Conservation (phyloP, 1,140 invertebrate species). For the Nasonia vitripennis region DNA sequence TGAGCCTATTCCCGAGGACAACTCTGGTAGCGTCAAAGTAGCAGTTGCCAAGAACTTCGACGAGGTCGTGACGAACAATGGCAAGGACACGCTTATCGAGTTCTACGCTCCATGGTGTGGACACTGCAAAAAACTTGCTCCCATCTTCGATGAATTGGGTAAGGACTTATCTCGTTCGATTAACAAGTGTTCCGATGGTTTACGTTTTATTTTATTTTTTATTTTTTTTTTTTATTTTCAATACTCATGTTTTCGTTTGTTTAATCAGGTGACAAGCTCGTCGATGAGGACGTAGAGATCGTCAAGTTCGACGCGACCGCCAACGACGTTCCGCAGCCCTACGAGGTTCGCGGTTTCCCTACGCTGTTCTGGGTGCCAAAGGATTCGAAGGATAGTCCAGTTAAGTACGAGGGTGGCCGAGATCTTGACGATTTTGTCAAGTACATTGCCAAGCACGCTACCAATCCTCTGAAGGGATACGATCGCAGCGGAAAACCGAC, state of each 20-base stretch:
- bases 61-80: constrained; percentile 93
- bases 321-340: constrained; percentile 96
- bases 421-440: constrained; percentile 97
- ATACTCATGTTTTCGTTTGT: neutral
- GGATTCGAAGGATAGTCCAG: constrained; percentile 85
- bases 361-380: constrained; percentile 97
- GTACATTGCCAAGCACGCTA: constrained; percentile 95
- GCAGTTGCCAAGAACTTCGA: constrained; percentile 98
- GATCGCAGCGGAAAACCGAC: constrained; percentile 89
- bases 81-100: constrained; percentile 95
- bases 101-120: constrained; percentile 99
- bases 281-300: constrained; percentile 92
- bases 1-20: constrained; percentile 91
- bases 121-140: constrained; percentile 97
- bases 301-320: constrained; percentile 99
- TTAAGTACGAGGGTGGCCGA: constrained; percentile 96
- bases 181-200: neutral
- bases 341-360: constrained; percentile 97
- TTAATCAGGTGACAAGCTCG: constrained; percentile 92
- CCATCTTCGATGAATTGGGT: constrained; percentile 95
- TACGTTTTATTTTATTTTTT: neutral
- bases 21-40: constrained; percentile 90
- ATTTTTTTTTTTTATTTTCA: neutral
- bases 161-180: constrained; percentile 5
- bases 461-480: constrained; percentile 90